Conservation (phyloP, 2,797 vertebrate genomes). For the Catostomus latipinnis region DNA sequence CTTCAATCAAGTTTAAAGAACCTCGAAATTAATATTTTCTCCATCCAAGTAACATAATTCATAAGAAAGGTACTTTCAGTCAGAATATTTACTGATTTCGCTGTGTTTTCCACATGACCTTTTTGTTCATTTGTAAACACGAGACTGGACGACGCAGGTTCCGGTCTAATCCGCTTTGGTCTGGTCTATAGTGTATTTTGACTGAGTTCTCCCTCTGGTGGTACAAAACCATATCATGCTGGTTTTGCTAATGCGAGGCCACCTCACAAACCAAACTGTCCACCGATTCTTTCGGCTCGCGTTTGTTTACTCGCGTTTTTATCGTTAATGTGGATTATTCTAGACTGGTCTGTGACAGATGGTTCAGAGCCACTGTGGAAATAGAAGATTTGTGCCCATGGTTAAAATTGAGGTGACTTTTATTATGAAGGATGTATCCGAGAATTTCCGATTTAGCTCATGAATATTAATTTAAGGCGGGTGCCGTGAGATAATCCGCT, state of each 20-base stretch:
- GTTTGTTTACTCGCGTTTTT: neutral
- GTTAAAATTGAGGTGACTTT: conserved; percentile 1
- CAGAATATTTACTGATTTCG: neutral
- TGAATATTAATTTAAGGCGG: conserved; percentile 13
- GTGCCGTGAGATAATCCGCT: no score
- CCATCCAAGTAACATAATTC: neutral
- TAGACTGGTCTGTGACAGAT: neutral
- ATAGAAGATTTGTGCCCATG: neutral
- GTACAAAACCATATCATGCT: conserved; percentile 47
- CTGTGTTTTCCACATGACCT: conserved; percentile 6
- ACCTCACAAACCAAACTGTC: neutral
- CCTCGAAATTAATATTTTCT: conserved; percentile 16
- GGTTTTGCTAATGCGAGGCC: conserved; percentile 23
- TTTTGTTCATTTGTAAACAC: conserved; percentile 30
- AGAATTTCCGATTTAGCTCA: neutral
- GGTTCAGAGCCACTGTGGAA: neutral
- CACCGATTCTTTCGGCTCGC: neutral
- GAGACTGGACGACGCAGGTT: conserved; percentile 38
- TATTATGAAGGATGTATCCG: conserved; percentile 22
- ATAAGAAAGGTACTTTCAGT: neutral
- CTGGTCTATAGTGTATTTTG: conserved; percentile 44
- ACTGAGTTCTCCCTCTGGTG: conserved; percentile 51
- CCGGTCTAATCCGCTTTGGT: conserved; percentile 57
- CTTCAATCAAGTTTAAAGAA: conserved; percentile 37
- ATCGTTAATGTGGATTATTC: neutral